Conservation (phyloP, 2,113 vertebrate species). For the Anseranas semipalmata region DNA sequence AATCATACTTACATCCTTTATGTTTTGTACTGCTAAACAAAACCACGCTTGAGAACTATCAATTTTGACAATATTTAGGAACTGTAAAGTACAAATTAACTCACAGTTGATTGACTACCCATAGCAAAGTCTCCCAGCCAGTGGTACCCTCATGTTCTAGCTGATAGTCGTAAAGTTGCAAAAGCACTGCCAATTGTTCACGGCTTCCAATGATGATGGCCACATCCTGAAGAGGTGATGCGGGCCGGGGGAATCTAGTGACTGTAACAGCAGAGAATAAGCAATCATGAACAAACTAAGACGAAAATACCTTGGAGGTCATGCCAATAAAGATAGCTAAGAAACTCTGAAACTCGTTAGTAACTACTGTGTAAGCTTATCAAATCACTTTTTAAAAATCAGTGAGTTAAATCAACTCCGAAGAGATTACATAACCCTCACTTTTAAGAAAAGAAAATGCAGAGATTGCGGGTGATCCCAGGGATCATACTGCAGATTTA, state of each 20-base stretch:
- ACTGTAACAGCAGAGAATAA: slow-evolving; percentile 75
- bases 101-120: slow-evolving; percentile 99
- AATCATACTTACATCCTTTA: not conserved
- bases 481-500: not conserved
- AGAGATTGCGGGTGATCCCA: not conserved
- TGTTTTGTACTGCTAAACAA: not conserved
- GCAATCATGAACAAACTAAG: not conserved
- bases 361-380: not conserved
- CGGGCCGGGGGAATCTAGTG: slow-evolving; percentile 93
- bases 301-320: not conserved
- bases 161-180: slow-evolving; percentile 94
- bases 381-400: not conserved
- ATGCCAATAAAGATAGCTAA: not conserved
- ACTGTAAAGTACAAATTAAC: slow-evolving; percentile 37
- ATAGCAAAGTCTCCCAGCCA: slow-evolving; percentile 95
- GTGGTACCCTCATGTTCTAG: slow-evolving; percentile 96
- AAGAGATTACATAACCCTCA: not conserved
- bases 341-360: not conserved
- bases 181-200: slow-evolving; percentile 86
- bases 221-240: slow-evolving; percentile 94
- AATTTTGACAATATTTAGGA: not conserved
- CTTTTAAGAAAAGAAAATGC: not conserved
- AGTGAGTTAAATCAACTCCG: not conserved
- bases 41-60: not conserved
- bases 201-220: slow-evolving; percentile 93